Evolutionary conservation across 2,797 vertebrate genomes (phyloP).

Genomic region (Phrynocephalus vlangalii): DNA sequence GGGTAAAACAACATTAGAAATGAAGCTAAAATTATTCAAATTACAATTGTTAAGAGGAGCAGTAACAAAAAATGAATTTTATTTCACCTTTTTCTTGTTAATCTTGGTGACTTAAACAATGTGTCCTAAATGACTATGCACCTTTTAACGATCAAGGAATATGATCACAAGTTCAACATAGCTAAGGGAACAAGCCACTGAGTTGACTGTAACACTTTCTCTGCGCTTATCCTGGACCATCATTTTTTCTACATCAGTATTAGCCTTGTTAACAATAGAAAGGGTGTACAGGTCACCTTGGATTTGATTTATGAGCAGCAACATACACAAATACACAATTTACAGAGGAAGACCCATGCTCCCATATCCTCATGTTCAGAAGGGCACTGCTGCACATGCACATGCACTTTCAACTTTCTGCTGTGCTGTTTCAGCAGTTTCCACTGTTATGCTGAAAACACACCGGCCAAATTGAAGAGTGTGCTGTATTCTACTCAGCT

Average conservation of each 20-base stretch:
- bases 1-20: not conserved
- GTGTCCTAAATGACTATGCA: not conserved
- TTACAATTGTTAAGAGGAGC: not conserved
- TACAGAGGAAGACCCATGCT: not conserved
- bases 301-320: slow-evolving; percentile 11
- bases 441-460: too few relatives aligned
- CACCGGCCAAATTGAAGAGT: too few relatives aligned
- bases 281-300: not conserved
- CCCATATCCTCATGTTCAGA: not conserved
- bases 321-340: not conserved
- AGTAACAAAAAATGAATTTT: not conserved
- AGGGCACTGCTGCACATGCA: too few relatives aligned
- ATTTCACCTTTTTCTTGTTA: not conserved
- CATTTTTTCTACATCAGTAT: not conserved
- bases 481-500: too few relatives aligned
- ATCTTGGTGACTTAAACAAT: not conserved
- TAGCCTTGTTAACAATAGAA: not conserved
- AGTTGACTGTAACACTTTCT: not conserved
- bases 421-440: too few relatives aligned
- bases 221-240: not conserved
- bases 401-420: not conserved
- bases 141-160: not conserved
- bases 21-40: not conserved
- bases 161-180: not conserved
- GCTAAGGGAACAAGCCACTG: not conserved